Evolutionary conservation across 2,797 vertebrate genomes (phyloP), one percentile per base, ranked within the genome.

Genomic region (Anas bernieri): DNA sequence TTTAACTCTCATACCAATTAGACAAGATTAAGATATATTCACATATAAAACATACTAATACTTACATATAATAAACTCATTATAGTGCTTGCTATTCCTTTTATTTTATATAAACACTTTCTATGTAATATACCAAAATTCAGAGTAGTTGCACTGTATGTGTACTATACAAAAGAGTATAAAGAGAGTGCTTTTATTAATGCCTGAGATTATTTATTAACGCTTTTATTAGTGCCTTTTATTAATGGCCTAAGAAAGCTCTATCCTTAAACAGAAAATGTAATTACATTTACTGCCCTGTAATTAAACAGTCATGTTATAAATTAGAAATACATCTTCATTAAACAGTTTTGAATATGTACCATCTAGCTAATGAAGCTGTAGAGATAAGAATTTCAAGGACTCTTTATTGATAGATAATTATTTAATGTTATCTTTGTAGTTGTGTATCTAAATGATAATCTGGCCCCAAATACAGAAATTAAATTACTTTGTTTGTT

Each of bases 301-400:
- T 90, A 90, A 89, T 89, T 76, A 86, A 93, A 86, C 8, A 88
- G 31, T 46, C 17, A 4, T 45, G n/a, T 28, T 84, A n/a, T 37
- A 87, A 63, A 81, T 92, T 80, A 90, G 73, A 88, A 93, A 79
- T 85, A 85, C 25, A 41, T 90, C 79, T 90, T 94, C 45, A 64
- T 86, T 80, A 81, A 85, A 43, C 25, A 86, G 8, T 76, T 91
- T 84, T 74, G 15, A 84, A n/a, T 82, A 67, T 22, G 17, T 83
- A 85, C 33, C 18, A 70, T 76, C 17, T 35, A 79, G 7, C 10
- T 73, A 77, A 70, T 39, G 43, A 35, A 70, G 33, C 58, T 86
- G 13, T 63, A 25, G 17, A 94, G 73, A 83, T 54, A 54, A 69
- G 46, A 75, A 74, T 85, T 33, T 33, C 16, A 76, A 92, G 7